These are phyloP conservation scores for Xiphophorus hellerii DNA, from an alignment of 2,113 vertebrate species.

Conservation along the genomic window DNA sequence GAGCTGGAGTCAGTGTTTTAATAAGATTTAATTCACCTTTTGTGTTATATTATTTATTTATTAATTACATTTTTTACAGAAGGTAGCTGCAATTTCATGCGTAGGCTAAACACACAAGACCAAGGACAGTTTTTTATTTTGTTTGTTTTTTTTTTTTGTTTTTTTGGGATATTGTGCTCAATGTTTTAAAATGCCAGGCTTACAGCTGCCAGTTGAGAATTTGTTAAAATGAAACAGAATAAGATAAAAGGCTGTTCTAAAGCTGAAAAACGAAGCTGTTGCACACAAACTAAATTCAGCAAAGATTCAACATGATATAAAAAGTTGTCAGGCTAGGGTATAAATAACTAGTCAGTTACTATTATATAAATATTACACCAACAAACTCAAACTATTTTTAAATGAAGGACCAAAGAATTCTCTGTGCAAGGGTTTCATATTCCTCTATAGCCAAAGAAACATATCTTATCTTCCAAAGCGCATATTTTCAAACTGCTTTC, in stretches of 20 bases:
- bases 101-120: background rate
- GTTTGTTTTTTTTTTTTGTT: no score
- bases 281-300: background rate
- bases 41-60: no score
- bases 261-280: background rate
- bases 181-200: conserved; percentile 9
- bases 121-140: background rate
- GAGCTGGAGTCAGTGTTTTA: no score
- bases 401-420: background rate
- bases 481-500: conserved; percentile 16
- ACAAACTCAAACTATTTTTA: background rate
- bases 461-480: conserved; percentile 17
- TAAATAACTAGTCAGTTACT: background rate
- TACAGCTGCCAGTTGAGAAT: background rate
- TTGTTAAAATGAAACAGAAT: background rate
- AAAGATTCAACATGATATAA: background rate
- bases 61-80: no score
- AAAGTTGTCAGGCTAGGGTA: background rate
- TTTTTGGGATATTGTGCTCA: background rate
- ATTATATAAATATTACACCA: background rate
- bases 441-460: background rate
- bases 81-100: background rate
- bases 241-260: background rate
- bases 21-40: no score
- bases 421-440: background rate